phyloP scores from a whole-genome alignment of 2,113 vertebrate species.

The Miniopterus natalensis region DNA sequence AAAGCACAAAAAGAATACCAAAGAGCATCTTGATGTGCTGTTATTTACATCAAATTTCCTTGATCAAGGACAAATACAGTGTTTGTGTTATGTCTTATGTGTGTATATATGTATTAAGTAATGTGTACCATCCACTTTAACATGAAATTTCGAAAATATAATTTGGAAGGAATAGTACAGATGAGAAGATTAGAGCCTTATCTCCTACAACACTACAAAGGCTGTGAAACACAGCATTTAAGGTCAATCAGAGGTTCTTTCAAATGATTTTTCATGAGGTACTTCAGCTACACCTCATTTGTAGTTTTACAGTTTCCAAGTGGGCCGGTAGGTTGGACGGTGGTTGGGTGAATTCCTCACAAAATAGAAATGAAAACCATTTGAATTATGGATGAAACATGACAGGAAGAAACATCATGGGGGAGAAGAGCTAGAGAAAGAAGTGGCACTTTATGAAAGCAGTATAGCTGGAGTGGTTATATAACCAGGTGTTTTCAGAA shows the following conservation, averaged over 20 bases:
- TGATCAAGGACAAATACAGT: slow-evolving; percentile 23
- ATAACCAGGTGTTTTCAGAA: not conserved
- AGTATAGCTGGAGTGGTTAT: not conserved
- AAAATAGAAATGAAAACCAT: not conserved
- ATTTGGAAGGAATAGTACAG: slow-evolving; percentile 49
- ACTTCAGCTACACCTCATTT: not conserved
- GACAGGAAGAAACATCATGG: not conserved
- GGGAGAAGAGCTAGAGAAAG: not conserved
- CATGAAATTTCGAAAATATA: slow-evolving; percentile 24
- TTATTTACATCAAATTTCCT: slow-evolving; percentile 49
- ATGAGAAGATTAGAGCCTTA: slow-evolving; percentile 48
- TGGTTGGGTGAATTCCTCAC: not conserved
- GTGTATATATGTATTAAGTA: not conserved
- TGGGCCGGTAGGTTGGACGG: not conserved
- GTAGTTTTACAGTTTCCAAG: not conserved
- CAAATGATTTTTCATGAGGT: slow-evolving; percentile 40
- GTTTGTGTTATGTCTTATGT: slow-evolving; percentile 17
- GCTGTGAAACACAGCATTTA: not conserved
- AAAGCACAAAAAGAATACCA: slow-evolving; percentile 14
- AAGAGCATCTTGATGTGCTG: not conserved
- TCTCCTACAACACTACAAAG: not conserved
- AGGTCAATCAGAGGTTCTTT: slow-evolving; percentile 35
- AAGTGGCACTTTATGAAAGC: not conserved
- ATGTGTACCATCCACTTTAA: not conserved
- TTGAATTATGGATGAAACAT: slow-evolving; percentile 3